Conservation (phyloP, 2,888 invertebrate genomes). For the Eueremaeus valkanovi region DNA sequence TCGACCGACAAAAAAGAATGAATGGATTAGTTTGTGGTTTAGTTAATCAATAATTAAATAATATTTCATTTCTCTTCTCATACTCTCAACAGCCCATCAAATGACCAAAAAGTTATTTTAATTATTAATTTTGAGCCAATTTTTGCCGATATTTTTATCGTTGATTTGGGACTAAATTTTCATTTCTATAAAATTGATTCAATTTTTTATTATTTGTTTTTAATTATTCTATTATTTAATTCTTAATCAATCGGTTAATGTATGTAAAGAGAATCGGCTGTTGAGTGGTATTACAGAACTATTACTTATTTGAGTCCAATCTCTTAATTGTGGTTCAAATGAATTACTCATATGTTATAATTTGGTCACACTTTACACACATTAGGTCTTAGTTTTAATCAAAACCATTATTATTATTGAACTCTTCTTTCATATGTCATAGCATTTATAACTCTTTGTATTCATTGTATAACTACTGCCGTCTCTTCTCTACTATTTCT, state of each 20-base stretch:
- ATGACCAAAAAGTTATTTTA: constrained; percentile 12
- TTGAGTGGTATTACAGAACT: too few species aligned
- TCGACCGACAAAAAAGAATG: constrained; percentile 32
- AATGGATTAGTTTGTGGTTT: not conserved
- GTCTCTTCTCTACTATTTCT: not conserved
- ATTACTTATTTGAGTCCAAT: constrained; percentile 20
- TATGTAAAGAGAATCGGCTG: not conserved
- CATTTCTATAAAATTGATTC: not conserved
- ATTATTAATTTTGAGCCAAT: not conserved
- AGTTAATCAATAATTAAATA: constrained; percentile 22
- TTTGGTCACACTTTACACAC: constrained; percentile 34
- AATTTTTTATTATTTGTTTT: not conserved
- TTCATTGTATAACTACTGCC: not conserved
- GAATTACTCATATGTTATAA: constrained; percentile 23
- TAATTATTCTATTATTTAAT: not conserved
- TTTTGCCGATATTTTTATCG: not conserved
- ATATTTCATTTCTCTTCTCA: constrained; percentile 19
- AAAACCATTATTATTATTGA: not conserved
- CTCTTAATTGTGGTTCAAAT: constrained; percentile 30
- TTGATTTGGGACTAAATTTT: constrained; percentile 16
- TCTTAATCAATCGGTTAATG: not conserved
- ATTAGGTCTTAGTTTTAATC: constrained; percentile 15
- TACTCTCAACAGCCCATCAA: constrained; percentile 31
- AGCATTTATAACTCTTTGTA: constrained; percentile 29
- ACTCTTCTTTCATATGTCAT: constrained; percentile 8